Conservation (phyloP, 2,888 invertebrate genomes). For the Podotricha telesiphe region DNA sequence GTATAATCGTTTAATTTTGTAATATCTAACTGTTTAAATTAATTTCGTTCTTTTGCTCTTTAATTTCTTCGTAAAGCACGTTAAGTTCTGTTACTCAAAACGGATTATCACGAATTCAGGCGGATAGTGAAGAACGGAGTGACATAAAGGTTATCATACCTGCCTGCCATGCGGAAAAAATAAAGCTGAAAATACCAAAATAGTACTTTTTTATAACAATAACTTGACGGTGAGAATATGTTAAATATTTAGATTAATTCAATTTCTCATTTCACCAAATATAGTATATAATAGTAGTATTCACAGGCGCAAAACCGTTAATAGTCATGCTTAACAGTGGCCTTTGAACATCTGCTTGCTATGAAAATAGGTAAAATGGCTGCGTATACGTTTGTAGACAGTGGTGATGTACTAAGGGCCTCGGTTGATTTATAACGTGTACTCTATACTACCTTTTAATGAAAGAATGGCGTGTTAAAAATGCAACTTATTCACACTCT, state of each 20-base stretch:
- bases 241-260: conserved; percentile 24
- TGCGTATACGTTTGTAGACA: conserved; percentile 56
- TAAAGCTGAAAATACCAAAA: too few relatives aligned
- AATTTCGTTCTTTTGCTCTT: too few relatives aligned
- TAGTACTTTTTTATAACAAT: too few relatives aligned
- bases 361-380: conserved; percentile 62
- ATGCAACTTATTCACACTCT: conserved; percentile 33
- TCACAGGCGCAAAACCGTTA: conserved; percentile 59
- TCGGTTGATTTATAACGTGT: conserved; percentile 35
- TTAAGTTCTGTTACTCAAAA: too few relatives aligned
- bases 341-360: conserved; percentile 73
- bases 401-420: conserved; percentile 54
- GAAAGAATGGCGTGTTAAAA: conserved; percentile 41
- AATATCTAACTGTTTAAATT: neutral
- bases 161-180: too few relatives aligned
- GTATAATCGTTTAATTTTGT: conserved; percentile 20
- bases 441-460: conserved; percentile 28
- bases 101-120: too few relatives aligned
- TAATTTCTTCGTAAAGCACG: too few relatives aligned
- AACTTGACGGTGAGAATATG: conserved; percentile 2
- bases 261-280: conserved; percentile 49
- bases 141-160: too few relatives aligned
- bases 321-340: conserved; percentile 58
- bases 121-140: too few relatives aligned
- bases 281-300: conserved; percentile 64